A percentile compares a stretch with the other conserved stretches of the same genome.
phyloP scores from a whole-genome alignment of 2,888 invertebrate genomes.

The Rhaphigaster nebulosa region DNA sequence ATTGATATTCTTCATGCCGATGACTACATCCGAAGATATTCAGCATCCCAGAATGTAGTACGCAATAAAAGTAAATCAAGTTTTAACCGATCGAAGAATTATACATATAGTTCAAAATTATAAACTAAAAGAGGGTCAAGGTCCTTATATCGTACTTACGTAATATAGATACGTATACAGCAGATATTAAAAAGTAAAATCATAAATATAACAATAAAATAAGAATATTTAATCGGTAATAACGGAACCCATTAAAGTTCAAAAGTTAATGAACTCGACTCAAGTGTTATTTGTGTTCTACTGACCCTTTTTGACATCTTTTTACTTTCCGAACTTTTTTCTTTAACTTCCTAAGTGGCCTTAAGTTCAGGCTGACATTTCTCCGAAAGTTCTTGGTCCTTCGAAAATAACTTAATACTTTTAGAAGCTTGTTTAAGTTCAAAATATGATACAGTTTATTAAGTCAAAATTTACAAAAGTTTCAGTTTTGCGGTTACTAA shows the following conservation, averaged over 20 bases:
- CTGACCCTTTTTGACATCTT: not conserved
- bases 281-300: not conserved
- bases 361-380: not conserved
- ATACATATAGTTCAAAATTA: no score
- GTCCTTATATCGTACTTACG: no score
- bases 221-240: no score
- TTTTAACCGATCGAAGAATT: no score
- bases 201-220: not conserved
- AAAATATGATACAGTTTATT: not conserved
- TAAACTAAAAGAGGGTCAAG: no score
- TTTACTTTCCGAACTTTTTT: conserved; percentile 24
- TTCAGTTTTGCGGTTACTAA: not conserved
- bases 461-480: not conserved
- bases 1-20: no score
- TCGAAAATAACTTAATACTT: not conserved
- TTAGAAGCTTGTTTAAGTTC: not conserved
- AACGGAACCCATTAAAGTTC: not conserved
- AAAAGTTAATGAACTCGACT: not conserved
- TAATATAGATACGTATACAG: no score
- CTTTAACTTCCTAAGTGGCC: not conserved
- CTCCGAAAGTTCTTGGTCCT: not conserved
- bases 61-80: no score
- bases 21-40: no score
- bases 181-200: no score
- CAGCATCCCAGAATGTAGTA: no score